Percentiles rank a stretch among this genome's conserved stretches.
phyloP scores from a whole-genome alignment of 2,113 vertebrate genomes.

The Dipodomys merriami region DNA sequence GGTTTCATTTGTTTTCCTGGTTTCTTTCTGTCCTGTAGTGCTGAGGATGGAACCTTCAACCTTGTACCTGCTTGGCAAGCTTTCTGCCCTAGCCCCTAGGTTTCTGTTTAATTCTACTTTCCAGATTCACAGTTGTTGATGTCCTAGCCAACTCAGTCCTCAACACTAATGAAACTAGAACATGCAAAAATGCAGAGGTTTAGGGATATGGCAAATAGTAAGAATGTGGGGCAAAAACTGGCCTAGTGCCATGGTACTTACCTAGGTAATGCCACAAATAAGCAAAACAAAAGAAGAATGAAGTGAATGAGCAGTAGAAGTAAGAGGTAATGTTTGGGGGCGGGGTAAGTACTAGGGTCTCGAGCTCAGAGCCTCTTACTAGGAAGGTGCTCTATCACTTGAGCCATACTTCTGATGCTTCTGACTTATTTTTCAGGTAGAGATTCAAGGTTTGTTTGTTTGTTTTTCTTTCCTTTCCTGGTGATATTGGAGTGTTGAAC shows the following conservation, averaged over 20 bases:
- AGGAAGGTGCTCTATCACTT: too few relatives aligned
- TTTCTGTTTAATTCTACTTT: slow-evolving; percentile 1
- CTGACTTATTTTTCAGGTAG: too few relatives aligned
- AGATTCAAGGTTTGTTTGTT: too few relatives aligned
- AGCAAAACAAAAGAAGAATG: neutral
- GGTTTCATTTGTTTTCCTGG: neutral
- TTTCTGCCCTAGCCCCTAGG: neutral
- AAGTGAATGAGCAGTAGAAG: neutral
- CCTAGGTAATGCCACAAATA: neutral
- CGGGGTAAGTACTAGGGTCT: too few relatives aligned
- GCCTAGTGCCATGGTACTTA: neutral
- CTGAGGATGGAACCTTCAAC: neutral
- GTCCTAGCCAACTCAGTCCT: neutral
- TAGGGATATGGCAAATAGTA: neutral
- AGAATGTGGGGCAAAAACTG: neutral
- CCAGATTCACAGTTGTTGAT: neutral
- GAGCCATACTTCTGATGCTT: too few relatives aligned
- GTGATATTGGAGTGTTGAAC: too few relatives aligned
- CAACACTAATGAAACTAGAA: neutral
- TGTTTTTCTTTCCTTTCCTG: too few relatives aligned
- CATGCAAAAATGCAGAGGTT: neutral
- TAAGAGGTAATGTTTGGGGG: neutral
- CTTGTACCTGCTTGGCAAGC: neutral
- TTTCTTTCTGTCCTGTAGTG: neutral
- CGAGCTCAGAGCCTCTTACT: too few relatives aligned